Evolutionary conservation across 1,140 invertebrate species (phyloP).

Genomic region (Cecropterus lyciades): DNA sequence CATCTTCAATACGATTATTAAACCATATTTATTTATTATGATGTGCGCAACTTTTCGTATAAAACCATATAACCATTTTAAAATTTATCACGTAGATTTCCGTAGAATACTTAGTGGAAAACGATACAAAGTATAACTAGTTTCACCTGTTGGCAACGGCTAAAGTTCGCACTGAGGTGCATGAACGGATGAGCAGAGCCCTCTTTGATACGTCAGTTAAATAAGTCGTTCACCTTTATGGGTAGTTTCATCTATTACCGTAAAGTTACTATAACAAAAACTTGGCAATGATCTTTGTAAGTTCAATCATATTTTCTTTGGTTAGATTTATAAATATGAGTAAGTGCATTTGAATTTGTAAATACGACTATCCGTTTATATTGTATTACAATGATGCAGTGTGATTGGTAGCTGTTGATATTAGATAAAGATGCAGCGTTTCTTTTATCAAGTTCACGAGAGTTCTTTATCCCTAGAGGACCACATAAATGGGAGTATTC

Average conservation of each 20-base stretch:
- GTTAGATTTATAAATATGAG: not conserved
- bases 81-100: no score
- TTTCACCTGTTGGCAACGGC: slow-evolving; percentile 20
- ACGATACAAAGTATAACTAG: not conserved
- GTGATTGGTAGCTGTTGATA: no score
- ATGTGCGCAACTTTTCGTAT: no score
- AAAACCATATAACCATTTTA: no score
- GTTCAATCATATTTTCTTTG: not conserved
- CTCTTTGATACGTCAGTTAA: slow-evolving; percentile 30
- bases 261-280: not conserved
- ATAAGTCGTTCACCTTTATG: slow-evolving; percentile 44
- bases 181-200: slow-evolving; percentile 12
- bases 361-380: not conserved
- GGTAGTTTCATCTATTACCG: slow-evolving; percentile 15
- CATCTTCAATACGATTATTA: no score
- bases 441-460: slow-evolving; percentile 27
- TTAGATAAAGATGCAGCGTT: no score
- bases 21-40: no score
- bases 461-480: slow-evolving; percentile 47
- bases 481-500: slow-evolving; percentile 49
- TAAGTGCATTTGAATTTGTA: not conserved
- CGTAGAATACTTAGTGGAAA: no score
- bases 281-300: not conserved
- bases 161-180: slow-evolving; percentile 20
- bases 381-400: slow-evolving; percentile 4